Conservation (phyloP, 1,140 invertebrate genomes). For the Papilio polytes region DNA sequence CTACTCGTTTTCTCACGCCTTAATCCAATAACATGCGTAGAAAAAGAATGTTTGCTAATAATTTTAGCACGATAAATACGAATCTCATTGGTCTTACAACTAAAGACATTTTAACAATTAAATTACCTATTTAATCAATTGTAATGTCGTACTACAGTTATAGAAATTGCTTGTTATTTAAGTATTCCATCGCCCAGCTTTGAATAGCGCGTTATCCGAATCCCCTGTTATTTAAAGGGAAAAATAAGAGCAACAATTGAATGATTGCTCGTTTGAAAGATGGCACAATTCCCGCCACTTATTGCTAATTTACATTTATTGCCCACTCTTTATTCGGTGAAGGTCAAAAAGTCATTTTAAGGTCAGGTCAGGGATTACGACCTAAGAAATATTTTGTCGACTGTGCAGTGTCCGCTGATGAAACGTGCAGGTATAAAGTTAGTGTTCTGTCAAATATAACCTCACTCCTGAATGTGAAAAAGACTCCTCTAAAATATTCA, state of each 20-base stretch:
- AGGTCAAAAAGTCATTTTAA: slow-evolving; percentile 43
- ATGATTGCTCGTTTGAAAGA: slow-evolving; percentile 57
- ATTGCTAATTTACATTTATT: slow-evolving; percentile 45
- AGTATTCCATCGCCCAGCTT: background rate
- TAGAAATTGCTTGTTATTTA: background rate
- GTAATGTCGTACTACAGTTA: background rate
- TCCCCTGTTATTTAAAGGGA: background rate
- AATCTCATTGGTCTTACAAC: background rate
- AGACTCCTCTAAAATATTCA: background rate
- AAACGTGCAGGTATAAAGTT: no score
- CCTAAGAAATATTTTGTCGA: background rate
- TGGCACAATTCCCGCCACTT: slow-evolving; percentile 40
- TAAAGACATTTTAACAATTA: no score
- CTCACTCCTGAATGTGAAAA: background rate
- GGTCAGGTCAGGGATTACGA: background rate
- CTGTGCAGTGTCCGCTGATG: no score
- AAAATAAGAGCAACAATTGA: slow-evolving; percentile 54
- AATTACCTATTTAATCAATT: background rate
- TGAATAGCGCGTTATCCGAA: background rate
- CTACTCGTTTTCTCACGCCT: background rate
- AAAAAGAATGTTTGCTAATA: no score
- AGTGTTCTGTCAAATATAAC: background rate
- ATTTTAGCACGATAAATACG: background rate
- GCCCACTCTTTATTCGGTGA: background rate
- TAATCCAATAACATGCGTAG: background rate